phyloP scores from a whole-genome alignment of 1,140 invertebrate genomes.

The Portunus trituberculatus region DNA sequence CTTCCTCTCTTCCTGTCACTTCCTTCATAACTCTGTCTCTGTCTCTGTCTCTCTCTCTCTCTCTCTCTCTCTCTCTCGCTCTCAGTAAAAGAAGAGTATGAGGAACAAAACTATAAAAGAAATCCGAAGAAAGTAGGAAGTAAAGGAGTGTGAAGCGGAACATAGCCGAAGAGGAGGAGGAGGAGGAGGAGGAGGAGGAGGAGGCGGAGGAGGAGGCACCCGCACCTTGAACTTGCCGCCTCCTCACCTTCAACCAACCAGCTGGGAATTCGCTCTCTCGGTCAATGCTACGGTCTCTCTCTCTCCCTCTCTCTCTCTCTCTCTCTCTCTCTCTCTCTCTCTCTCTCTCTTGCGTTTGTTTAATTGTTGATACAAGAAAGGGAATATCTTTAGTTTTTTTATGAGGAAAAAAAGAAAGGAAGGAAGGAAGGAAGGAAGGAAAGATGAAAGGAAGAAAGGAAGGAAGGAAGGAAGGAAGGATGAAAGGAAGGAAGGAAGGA shows the following conservation, averaged over 20 bases:
- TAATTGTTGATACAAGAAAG: not conserved
- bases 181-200: not conserved
- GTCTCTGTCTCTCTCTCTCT: too few species aligned
- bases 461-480: not conserved
- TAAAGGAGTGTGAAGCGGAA: slow-evolving; percentile 8
- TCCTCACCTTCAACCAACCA: not conserved
- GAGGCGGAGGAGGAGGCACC: not conserved
- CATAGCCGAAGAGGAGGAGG: not conserved
- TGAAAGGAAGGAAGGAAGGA: not conserved
- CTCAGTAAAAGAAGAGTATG: not conserved
- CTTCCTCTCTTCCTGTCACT: not conserved
- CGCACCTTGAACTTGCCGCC: slow-evolving; percentile 59
- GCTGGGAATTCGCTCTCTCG: slow-evolving; percentile 12
- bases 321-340: slow-evolving; percentile 44
- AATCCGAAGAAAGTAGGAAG: not conserved
- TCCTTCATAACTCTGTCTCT: not conserved
- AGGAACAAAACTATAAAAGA: not conserved
- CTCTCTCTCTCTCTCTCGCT: too few species aligned
- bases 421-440: not conserved
- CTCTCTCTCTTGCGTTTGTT: not conserved
- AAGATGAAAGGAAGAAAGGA: not conserved
- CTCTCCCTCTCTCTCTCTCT: not conserved
- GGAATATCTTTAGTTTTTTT: not conserved
- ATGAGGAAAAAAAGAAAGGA: not conserved
- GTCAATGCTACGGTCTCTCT: slow-evolving; percentile 49